Evolutionary conservation across 2,113 vertebrate species (phyloP).

Genomic region (Microcebus griseorufus): DNA sequence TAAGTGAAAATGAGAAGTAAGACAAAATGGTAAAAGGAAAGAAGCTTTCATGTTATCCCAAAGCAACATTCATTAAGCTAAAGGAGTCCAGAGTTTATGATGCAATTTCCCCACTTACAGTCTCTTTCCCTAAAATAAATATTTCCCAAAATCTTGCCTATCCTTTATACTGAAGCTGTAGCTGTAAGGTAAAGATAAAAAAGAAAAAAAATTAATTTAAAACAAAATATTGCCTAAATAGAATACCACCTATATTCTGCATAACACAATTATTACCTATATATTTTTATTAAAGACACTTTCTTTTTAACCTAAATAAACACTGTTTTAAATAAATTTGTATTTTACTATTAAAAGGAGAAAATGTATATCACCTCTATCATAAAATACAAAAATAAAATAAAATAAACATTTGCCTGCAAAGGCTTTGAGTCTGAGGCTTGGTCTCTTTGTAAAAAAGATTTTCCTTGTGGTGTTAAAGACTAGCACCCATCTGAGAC

Average conservation of each 20-base stretch:
- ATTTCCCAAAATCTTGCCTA: neutral
- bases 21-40: neutral
- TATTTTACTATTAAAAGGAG: neutral
- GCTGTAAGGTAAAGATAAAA: too few species aligned
- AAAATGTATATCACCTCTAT: neutral
- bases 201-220: too few species aligned
- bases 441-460: neutral
- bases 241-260: neutral
- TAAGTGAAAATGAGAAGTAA: neutral
- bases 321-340: neutral
- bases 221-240: neutral
- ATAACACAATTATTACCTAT: neutral
- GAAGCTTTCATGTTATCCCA: neutral
- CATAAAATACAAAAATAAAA: neutral
- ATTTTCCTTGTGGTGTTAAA: neutral
- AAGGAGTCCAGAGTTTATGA: neutral
- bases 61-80: neutral
- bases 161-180: too few species aligned
- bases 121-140: neutral
- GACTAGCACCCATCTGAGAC: neutral
- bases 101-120: neutral
- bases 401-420: neutral
- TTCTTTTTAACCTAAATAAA: neutral
- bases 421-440: neutral
- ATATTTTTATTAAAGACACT: neutral